phyloP scores from a whole-genome alignment of 2,888 invertebrate species.

The Gerris lacustris region DNA sequence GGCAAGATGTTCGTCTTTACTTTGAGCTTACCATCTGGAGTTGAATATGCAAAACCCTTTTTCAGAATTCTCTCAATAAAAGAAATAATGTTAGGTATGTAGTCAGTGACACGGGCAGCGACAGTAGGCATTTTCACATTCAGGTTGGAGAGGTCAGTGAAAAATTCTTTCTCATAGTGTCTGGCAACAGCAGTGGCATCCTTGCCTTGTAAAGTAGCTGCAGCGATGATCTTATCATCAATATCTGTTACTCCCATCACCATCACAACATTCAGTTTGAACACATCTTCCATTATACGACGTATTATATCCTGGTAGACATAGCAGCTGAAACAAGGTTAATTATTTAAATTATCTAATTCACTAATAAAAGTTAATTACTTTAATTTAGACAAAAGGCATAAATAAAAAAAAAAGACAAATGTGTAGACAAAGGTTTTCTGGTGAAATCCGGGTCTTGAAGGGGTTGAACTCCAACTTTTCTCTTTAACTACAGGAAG shows the following conservation, averaged over 20 bases:
- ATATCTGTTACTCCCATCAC: conserved; percentile 89
- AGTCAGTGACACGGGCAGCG: conserved; percentile 64
- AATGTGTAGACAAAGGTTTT: too few relatives aligned
- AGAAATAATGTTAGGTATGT: conserved; percentile 60
- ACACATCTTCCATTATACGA: conserved; percentile 61
- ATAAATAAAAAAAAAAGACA: too few relatives aligned
- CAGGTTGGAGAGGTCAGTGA: conserved; percentile 58
- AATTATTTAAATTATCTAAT: conserved; percentile 12
- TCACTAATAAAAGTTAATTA: neutral
- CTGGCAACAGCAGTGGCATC: conserved; percentile 47
- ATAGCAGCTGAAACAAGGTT: conserved; percentile 51
- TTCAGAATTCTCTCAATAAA: conserved; percentile 59
- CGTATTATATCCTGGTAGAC: conserved; percentile 78
- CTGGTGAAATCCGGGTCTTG: too few relatives aligned
- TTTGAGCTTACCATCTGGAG: conserved; percentile 44
- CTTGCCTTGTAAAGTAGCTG: conserved; percentile 46
- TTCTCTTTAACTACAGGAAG: too few relatives aligned
- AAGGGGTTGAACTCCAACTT: too few relatives aligned
- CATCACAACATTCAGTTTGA: conserved; percentile 62
- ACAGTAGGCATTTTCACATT: conserved; percentile 59
- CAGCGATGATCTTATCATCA: conserved; percentile 84
- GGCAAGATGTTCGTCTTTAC: too few relatives aligned
- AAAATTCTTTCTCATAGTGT: conserved; percentile 69
- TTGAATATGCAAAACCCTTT: conserved; percentile 54
- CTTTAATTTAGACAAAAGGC: too few relatives aligned